Evolutionary conservation across 2,113 vertebrate species (phyloP).

Genomic region (Bostrychus sinensis): DNA sequence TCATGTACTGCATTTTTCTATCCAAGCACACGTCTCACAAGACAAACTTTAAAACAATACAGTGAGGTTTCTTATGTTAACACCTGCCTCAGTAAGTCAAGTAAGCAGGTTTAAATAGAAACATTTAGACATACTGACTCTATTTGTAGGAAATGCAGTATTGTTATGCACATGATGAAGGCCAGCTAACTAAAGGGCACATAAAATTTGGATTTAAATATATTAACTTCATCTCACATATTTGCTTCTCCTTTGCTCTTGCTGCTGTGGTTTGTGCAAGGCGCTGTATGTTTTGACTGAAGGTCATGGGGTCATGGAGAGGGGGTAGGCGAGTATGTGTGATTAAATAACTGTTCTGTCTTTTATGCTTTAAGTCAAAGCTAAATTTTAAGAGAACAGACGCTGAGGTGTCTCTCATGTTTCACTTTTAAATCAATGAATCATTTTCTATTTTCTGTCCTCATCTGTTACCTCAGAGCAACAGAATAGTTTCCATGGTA

Average conservation of each 20-base stretch:
- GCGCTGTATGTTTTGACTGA: constrained; percentile 53
- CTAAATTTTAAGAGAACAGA: constrained; percentile 5
- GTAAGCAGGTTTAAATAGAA: neutral
- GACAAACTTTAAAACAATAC: constrained; percentile 38
- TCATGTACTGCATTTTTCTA: constrained; percentile 18
- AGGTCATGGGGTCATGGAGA: constrained; percentile 51
- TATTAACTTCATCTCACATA: constrained; percentile 19
- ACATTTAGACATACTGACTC: neutral
- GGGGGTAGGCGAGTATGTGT: constrained; percentile 18
- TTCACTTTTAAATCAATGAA: constrained; percentile 26
- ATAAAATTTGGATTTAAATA: constrained; percentile 34
- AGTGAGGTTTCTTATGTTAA: neutral
- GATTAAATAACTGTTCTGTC: constrained; percentile 35
- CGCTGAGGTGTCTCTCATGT: neutral
- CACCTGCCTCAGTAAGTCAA: neutral
- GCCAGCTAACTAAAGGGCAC: too few relatives aligned
- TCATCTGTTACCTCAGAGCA: constrained; percentile 30
- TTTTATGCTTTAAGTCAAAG: neutral
- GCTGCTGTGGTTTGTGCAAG: constrained; percentile 27
- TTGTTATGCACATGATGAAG: too few relatives aligned
- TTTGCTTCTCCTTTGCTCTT: constrained; percentile 6
- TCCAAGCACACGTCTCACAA: too few relatives aligned
- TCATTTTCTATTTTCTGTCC: constrained; percentile 39
- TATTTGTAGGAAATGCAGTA: too few relatives aligned
- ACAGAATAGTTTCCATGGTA: constrained; percentile 46